These are phyloP conservation scores for Callopanchax toddi DNA, from an alignment of 2,113 vertebrate genomes.

Conservation along the genomic window DNA sequence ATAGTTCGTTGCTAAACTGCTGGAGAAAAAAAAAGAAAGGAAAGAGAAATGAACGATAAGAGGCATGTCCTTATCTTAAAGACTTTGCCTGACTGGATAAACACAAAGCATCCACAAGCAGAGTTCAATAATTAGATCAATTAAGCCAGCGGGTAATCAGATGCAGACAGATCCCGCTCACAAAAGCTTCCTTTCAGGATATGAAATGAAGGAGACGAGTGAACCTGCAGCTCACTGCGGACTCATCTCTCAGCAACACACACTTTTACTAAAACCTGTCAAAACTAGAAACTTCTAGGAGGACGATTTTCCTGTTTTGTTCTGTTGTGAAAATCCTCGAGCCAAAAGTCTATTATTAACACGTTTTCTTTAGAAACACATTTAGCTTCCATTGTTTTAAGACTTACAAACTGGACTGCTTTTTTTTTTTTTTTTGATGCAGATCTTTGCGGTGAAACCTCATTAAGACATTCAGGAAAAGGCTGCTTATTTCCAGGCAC, in stretches of 20 bases:
- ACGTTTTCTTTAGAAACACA: too few species aligned
- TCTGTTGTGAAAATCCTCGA: background rate
- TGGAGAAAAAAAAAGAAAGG: slow-evolving; percentile 33
- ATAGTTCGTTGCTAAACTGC: slow-evolving; percentile 59
- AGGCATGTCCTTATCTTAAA: slow-evolving; percentile 71
- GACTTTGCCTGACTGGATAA: slow-evolving; percentile 72
- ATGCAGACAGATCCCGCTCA: slow-evolving; percentile 54
- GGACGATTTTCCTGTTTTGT: background rate
- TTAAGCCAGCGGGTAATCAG: slow-evolving; percentile 78
- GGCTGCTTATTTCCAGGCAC: background rate
- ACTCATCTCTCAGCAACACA: slow-evolving; percentile 33
- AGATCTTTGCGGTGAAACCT: background rate
- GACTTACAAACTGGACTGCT: background rate
- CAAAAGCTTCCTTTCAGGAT: slow-evolving; percentile 62
- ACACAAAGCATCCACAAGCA: slow-evolving; percentile 72
- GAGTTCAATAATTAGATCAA: slow-evolving; percentile 81
- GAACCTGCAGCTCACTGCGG: slow-evolving; percentile 57
- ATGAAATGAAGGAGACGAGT: slow-evolving; percentile 47
- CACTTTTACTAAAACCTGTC: slow-evolving; percentile 12
- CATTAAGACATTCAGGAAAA: slow-evolving; percentile 6
- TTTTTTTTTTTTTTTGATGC: background rate
- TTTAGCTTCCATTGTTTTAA: background rate
- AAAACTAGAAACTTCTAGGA: background rate
- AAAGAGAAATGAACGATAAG: slow-evolving; percentile 64
- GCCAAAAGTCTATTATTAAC: slow-evolving; percentile 21